Conservation (phyloP, 2,113 vertebrate genomes). For the Mesoclemmys tuberculata region DNA sequence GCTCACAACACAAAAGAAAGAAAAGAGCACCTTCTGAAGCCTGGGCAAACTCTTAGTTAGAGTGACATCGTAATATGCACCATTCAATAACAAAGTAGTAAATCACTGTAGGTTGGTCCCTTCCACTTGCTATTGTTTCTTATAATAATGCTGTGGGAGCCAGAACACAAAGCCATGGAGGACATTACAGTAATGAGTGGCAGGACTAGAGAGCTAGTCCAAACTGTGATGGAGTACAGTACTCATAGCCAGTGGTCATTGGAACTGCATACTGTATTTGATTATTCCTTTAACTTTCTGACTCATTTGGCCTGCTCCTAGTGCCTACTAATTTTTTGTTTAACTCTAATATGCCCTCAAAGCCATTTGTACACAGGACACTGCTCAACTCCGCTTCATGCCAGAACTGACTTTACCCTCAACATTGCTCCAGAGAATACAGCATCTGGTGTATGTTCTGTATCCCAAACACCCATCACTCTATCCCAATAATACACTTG, state of each 20-base stretch:
- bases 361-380: not conserved
- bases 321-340: not conserved
- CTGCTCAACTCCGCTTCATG: not conserved
- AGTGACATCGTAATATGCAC: not conserved
- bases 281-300: accelerated
- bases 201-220: not conserved
- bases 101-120: not conserved
- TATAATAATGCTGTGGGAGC: not conserved
- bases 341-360: accelerated
- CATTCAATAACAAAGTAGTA: not conserved
- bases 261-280: accelerated
- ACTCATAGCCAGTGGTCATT: not conserved
- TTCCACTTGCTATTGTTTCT: not conserved
- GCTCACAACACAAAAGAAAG: not conserved
- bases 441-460: not conserved
- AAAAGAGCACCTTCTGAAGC: not conserved
- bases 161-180: accelerated
- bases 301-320: accelerated
- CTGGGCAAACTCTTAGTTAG: not conserved
- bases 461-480: not conserved
- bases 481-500: not conserved
- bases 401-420: not conserved
- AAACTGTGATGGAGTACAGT: not conserved
- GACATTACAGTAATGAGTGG: accelerated
- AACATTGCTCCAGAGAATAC: not conserved